A percentile compares a stretch with the other conserved stretches of the same genome.
phyloP scores from a whole-genome alignment of 35 echinoderm and acorn worm species.

The Amphiura filiformis region DNA sequence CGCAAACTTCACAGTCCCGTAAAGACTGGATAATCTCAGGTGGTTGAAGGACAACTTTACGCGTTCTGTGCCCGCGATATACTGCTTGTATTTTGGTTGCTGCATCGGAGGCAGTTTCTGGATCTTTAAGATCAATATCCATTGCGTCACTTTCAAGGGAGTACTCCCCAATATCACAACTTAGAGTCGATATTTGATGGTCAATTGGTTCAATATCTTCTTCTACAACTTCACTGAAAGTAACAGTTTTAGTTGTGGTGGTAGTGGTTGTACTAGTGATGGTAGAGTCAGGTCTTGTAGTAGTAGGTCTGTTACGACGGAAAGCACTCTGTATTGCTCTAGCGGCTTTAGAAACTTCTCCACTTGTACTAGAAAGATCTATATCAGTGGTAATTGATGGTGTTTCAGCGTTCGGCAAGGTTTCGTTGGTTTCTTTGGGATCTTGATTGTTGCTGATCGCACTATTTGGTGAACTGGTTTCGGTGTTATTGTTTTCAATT shows the following conservation, averaged over 20 bases:
- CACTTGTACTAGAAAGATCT: not conserved
- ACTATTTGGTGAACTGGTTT: not conserved
- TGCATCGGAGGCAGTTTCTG: slow-evolving; percentile 19
- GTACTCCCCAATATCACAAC: too few species aligned
- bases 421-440: not conserved
- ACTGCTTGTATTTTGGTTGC: slow-evolving; percentile 38
- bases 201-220: too few species aligned
- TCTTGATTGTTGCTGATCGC: not conserved
- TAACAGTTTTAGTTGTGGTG: not conserved
- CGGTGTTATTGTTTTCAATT: not conserved
- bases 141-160: not conserved
- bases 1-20: slow-evolving; percentile 54
- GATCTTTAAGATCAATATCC: slow-evolving; percentile 38
- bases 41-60: slow-evolving; percentile 44
- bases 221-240: not conserved
- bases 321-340: not conserved
- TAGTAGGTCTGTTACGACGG: not conserved
- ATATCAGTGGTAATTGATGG: not conserved
- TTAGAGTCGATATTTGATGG: too few species aligned
- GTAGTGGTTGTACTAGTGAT: too few species aligned
- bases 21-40: slow-evolving; percentile 73
- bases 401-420: too few species aligned
- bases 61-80: slow-evolving; percentile 31
- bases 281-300: not conserved
- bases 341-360: not conserved